These are phyloP conservation scores for Lucilia cuprina DNA, from an alignment of 1,140 invertebrate species.

Conservation along the genomic window DNA sequence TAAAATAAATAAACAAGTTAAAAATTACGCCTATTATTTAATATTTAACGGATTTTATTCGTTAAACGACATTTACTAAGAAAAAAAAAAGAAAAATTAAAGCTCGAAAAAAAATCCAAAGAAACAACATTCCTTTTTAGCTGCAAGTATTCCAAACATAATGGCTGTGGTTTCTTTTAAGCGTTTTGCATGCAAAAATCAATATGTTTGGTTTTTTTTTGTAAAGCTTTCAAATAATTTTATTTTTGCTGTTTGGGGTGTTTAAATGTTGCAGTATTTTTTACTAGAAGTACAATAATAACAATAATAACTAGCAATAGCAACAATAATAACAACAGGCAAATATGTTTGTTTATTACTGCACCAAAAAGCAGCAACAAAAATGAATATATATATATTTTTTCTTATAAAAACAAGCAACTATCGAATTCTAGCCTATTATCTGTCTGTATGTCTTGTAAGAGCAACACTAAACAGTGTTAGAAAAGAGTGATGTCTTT, in stretches of 20 bases:
- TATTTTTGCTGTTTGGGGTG: not conserved
- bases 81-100: not conserved
- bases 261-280: not conserved
- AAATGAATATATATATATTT: not conserved
- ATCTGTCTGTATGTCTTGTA: not conserved
- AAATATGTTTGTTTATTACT: not conserved
- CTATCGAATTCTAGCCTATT: slow-evolving; percentile 5
- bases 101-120: not conserved
- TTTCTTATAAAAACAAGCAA: not conserved
- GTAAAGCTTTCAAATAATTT: not conserved
- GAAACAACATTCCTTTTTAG: not conserved
- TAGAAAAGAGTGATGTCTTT: not conserved
- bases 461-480: not conserved
- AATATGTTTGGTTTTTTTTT: not conserved
- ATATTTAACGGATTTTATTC: not conserved
- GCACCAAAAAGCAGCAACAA: not conserved
- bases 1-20: not conserved
- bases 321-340: not conserved
- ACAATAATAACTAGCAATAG: not conserved
- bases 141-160: not conserved
- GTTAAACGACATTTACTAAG: not conserved
- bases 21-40: not conserved
- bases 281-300: not conserved
- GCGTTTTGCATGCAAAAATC: not conserved
- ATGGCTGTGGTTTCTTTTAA: not conserved